phyloP scores from a whole-genome alignment of 2,888 invertebrate species.

The Epinotia brunnichana region DNA sequence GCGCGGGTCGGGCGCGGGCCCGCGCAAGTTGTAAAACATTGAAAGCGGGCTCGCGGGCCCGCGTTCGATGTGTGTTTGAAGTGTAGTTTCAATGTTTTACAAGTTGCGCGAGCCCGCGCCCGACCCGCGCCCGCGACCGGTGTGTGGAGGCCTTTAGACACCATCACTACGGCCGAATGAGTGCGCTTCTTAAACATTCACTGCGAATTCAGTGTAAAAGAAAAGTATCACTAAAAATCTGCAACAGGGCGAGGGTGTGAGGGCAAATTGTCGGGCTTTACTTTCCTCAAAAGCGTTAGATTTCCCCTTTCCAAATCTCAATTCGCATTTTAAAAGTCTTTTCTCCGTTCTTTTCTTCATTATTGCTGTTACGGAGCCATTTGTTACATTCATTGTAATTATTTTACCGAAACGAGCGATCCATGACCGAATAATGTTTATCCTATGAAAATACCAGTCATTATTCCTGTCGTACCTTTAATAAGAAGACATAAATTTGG shows the following conservation, averaged over 20 bases:
- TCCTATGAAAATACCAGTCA: neutral
- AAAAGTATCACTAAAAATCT: neutral
- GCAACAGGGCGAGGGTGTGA: neutral
- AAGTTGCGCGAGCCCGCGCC: no score
- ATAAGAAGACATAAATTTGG: conserved; percentile 14
- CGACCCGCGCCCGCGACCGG: no score
- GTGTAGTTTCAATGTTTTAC: no score
- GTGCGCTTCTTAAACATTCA: neutral
- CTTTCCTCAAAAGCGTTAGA: neutral
- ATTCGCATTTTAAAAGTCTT: neutral
- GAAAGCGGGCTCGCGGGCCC: no score
- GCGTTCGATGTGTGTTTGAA: no score
- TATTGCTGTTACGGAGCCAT: neutral
- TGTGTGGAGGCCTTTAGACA: no score
- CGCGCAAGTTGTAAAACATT: no score
- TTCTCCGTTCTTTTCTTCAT: neutral
- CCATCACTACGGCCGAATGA: neutral
- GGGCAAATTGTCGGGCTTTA: neutral
- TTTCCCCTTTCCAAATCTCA: neutral
- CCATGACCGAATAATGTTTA: neutral
- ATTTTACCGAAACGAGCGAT: neutral
- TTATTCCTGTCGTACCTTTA: conserved; percentile 11
- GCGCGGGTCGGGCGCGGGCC: no score
- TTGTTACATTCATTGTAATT: neutral
- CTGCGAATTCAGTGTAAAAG: neutral